Conservation (phyloP, 2,113 vertebrate species). For the Strix aluco region DNA sequence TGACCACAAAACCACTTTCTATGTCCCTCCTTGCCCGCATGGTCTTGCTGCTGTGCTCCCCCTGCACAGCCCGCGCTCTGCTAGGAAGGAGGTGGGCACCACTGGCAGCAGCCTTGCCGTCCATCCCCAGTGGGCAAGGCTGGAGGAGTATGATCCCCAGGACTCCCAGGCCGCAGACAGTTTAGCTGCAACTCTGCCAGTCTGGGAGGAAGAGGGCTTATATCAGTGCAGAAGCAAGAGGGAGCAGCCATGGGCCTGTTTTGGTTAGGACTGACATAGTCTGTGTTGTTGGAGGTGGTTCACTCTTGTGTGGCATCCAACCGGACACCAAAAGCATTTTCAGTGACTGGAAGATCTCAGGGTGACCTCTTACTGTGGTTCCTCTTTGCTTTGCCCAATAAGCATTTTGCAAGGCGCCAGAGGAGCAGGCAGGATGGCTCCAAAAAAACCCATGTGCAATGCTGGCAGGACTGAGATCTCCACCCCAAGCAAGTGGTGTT, state of each 20-base stretch:
- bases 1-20: background rate
- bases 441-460: fast-evolving
- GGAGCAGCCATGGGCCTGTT: background rate
- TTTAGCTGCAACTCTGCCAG: background rate
- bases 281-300: background rate
- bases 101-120: background rate
- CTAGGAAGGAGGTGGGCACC: background rate
- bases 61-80: fast-evolving
- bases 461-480: background rate
- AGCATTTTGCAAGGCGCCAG: background rate
- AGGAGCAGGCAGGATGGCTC: background rate
- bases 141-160: background rate
- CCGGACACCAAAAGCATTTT: background rate
- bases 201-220: background rate
- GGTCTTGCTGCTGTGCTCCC: fast-evolving
- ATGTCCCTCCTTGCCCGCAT: fast-evolving
- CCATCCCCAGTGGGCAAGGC: fast-evolving
- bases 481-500: fast-evolving
- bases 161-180: fast-evolving
- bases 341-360: background rate
- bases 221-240: background rate
- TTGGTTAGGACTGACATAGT: background rate
- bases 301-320: fast-evolving
- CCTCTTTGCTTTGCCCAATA: background rate
- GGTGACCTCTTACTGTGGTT: background rate